Conservation (phyloP, 2,797 vertebrate genomes). For the Trachurus trachurus region DNA sequence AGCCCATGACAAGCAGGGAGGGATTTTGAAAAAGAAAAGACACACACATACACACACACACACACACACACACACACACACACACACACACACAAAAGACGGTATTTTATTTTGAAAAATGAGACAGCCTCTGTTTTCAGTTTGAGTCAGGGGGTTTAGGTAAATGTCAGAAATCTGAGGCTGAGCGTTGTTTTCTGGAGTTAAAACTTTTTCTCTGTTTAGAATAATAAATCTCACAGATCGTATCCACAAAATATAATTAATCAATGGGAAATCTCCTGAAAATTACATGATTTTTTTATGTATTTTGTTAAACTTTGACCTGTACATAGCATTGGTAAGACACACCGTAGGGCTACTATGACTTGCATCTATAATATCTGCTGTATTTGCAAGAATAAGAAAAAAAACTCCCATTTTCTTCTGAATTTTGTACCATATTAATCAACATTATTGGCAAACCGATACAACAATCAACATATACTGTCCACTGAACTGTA, state of each 20-base stretch:
- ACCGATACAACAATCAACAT: neutral
- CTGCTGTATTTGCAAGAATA: neutral
- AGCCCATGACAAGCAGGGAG: constrained; percentile 61
- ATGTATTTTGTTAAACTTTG: neutral
- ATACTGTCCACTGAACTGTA: neutral
- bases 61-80: no score
- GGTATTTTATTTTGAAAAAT: constrained; percentile 43
- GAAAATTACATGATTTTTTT: neutral
- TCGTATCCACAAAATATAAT: neutral
- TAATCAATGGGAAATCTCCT: constrained; percentile 1
- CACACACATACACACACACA: no score
- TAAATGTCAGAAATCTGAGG: constrained; percentile 21
- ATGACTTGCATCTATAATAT: neutral
- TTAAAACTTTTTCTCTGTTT: constrained; percentile 27
- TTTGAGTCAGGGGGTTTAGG: constrained; percentile 30
- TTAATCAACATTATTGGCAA: neutral
- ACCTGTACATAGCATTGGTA: neutral
- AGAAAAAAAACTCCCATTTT: neutral
- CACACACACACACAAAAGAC: neutral
- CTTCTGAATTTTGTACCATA: neutral
- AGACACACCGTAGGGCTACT: neutral
- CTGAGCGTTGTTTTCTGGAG: constrained; percentile 22
- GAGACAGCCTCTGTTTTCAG: constrained; percentile 36
- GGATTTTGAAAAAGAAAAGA: constrained; percentile 1
- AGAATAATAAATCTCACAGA: constrained; percentile 16